Base-by-base conservation (phyloP, 1,140 invertebrate species). In the Drosophila nasuta region DNA sequence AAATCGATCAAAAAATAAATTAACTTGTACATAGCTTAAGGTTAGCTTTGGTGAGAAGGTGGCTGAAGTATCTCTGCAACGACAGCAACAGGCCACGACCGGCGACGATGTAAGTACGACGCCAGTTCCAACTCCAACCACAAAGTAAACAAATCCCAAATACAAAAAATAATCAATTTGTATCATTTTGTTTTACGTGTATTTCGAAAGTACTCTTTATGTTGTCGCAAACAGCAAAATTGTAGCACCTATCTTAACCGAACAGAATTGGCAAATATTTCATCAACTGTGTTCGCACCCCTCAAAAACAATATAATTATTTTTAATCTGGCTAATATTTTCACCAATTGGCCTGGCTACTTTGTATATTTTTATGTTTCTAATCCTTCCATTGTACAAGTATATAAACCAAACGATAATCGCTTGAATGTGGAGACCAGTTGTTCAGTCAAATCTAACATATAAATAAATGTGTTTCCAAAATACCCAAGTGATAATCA, bases 81-180 rank as follows among this genome's bases (percentile, higher is more conserved):
- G 78, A 74, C 81, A 88, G 81, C 86, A 89, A 78, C 85, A 85
- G 81, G 70, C 83, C 74, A 75, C 85, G 75, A 68, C 85, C 72
- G 85, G 63, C 78, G 85, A 89, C 86, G 85, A 90, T 79, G 85
- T 89, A 89, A 89, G 85, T 90, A 89, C 35, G 35, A 57, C 83
- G 85, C 62, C 70, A 67, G 73, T 67, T 52, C 57, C 57, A 82
- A 74, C 45, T 68, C 72, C 82, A 65, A 72, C 46, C 52, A 49
- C 35, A 76, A 68, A 73, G 25, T 35, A 64, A 70, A 75, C 57
- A 62, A 78, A 75, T 41, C 30, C 62, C n/a, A 48, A 41, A 49
- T 41, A 10, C 58, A 69, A 70, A 75, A 71, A 45, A 30, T 57
- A 71, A 54, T 48, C 33, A 45, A 63, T 10, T 38, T 67, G 33